phyloP scores from a whole-genome alignment of 2,113 vertebrate species.

The Geothlypis trichas region DNA sequence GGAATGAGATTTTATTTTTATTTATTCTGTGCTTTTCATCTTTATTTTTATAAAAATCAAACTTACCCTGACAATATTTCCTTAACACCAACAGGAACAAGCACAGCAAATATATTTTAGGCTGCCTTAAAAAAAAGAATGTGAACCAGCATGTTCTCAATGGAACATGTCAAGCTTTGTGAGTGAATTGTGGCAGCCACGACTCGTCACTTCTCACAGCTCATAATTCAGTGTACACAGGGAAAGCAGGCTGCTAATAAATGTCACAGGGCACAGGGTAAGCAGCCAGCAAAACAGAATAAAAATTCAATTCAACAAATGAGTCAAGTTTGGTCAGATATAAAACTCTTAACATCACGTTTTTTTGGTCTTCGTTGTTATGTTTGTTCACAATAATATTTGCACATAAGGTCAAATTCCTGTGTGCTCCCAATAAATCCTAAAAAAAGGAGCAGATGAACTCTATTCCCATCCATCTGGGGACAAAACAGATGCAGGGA shows the following conservation, averaged over 20 bases:
- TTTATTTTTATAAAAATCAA: not conserved
- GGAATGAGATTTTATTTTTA: not conserved
- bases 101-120: not conserved
- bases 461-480: no score
- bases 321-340: not conserved
- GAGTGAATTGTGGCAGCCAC: not conserved
- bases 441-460: not conserved
- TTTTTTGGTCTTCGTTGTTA: not conserved
- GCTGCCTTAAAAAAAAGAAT: not conserved
- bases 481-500: not conserved
- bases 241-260: not conserved
- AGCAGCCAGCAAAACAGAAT: not conserved
- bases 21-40: not conserved
- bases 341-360: not conserved
- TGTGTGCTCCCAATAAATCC: not conserved
- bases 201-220: not conserved
- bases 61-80: not conserved
- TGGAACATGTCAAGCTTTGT: not conserved
- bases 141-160: not conserved
- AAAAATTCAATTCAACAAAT: not conserved
- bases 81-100: not conserved
- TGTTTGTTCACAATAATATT: not conserved
- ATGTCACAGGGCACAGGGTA: rapidly evolving
- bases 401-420: not conserved
- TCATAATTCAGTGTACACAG: not conserved